Evolutionary conservation across 2,888 invertebrate genomes (phyloP).

Genomic region (Arge pagana): DNA sequence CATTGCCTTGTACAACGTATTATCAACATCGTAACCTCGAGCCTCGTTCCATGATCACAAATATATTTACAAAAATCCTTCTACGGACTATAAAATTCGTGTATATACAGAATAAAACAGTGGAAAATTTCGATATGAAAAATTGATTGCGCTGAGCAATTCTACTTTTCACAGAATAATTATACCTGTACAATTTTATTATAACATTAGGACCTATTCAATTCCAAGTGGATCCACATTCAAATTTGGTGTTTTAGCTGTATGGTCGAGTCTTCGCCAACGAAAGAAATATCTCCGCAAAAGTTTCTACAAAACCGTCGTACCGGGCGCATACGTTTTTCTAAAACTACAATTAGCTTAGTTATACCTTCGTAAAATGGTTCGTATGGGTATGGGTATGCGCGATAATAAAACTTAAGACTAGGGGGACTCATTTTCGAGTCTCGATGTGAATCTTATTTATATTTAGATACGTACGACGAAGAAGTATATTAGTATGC

Average conservation of each 20-base stretch:
- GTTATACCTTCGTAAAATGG: too few relatives aligned
- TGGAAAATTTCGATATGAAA: background rate
- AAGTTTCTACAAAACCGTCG: background rate
- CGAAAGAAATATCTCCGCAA: background rate
- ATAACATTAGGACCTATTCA: too few relatives aligned
- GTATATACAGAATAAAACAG: background rate
- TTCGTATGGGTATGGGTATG: background rate
- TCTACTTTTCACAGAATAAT: too few relatives aligned
- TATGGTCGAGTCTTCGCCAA: constrained; percentile 30
- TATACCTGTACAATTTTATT: too few relatives aligned
- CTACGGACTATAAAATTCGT: constrained; percentile 3
- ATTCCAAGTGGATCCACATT: too few relatives aligned
- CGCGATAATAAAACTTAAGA: constrained; percentile 1
- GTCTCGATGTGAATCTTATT: constrained; percentile 9
- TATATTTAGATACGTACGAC: too few relatives aligned
- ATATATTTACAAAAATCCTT: constrained; percentile 4
- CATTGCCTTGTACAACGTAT: constrained; percentile 1
- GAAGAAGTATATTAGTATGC: too few relatives aligned
- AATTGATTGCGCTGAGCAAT: too few relatives aligned
- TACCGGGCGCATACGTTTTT: background rate
- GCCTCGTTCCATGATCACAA: background rate
- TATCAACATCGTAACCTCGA: too few relatives aligned
- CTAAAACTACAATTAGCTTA: too few relatives aligned
- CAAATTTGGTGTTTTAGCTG: constrained; percentile 34
- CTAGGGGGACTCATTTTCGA: constrained; percentile 7